Percentiles rank a stretch among this genome's conserved stretches.
These are phyloP conservation scores for Crenichthys baileyi DNA, from an alignment of 2,797 vertebrate species.

Conservation along the genomic window DNA sequence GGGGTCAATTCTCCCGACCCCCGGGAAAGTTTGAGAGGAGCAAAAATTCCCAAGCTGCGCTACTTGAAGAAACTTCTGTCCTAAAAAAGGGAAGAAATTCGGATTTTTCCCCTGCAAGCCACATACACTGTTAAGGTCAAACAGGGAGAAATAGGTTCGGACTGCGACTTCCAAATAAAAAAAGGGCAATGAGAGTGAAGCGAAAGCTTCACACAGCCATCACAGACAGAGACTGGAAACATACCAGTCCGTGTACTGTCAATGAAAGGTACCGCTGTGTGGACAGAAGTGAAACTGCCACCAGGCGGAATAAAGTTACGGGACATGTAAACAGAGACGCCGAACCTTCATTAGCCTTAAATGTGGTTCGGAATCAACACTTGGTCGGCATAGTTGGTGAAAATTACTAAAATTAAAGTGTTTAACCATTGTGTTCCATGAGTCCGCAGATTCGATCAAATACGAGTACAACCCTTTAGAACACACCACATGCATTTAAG, in stretches of 20 bases:
- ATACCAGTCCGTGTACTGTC: slow-evolving; percentile 55
- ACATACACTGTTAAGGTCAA: background rate
- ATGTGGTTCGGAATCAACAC: background rate
- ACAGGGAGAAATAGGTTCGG: background rate
- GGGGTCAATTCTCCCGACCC: slow-evolving; percentile 95
- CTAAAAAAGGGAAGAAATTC: background rate
- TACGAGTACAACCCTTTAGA: background rate
- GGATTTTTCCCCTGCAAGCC: background rate
- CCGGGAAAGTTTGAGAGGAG: slow-evolving; percentile 87
- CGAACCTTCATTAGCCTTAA: slow-evolving; percentile 16
- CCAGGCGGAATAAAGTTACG: slow-evolving; percentile 61
- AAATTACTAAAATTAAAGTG: background rate
- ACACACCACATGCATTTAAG: background rate
- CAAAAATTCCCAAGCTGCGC: slow-evolving; percentile 82
- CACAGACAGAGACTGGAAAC: slow-evolving; percentile 31
- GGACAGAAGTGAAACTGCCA: slow-evolving; percentile 80
- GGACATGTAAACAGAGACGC: slow-evolving; percentile 58
- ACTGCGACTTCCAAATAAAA: background rate
- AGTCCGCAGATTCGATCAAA: background rate
- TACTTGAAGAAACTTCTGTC: slow-evolving; percentile 23
- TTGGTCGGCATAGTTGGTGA: background rate
- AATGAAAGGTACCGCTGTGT: slow-evolving; percentile 88
- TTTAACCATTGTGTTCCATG: background rate
- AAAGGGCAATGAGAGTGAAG: slow-evolving; percentile 26
- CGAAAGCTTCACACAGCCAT: slow-evolving; percentile 43